These are phyloP conservation scores for Brachyhypopomus occidentalis DNA, from an alignment of 2,113 vertebrate species.

Conservation along the genomic window DNA sequence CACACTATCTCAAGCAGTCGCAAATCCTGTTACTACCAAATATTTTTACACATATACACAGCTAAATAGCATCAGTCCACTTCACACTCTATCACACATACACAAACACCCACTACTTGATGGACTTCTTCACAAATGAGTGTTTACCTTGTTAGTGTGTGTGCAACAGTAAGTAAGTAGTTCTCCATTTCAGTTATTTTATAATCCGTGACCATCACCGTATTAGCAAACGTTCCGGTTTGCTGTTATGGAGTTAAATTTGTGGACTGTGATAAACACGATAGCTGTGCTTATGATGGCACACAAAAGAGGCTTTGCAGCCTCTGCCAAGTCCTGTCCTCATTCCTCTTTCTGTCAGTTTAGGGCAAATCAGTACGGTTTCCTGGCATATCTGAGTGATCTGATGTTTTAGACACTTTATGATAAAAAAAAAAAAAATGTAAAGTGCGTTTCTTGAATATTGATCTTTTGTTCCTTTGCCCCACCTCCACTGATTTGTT, in stretches of 20 bases:
- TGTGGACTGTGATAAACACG: too few relatives aligned
- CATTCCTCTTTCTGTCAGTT: too few relatives aligned
- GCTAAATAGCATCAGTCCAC: background rate
- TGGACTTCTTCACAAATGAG: background rate
- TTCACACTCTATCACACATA: background rate
- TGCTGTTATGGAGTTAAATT: too few relatives aligned
- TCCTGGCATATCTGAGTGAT: too few relatives aligned
- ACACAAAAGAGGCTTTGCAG: background rate
- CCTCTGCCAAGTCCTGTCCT: background rate
- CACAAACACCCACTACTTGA: background rate
- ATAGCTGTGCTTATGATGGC: too few relatives aligned
- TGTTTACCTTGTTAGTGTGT: too few relatives aligned
- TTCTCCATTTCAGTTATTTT: background rate
- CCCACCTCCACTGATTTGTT: background rate
- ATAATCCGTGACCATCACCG: background rate
- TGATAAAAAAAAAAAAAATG: too few relatives aligned
- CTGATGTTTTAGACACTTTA: too few relatives aligned
- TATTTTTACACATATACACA: slow-evolving; percentile 1
- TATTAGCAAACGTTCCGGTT: too few relatives aligned
- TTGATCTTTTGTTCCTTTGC: too few relatives aligned
- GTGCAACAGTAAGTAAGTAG: too few relatives aligned
- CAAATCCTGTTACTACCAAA: background rate
- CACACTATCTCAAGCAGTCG: slow-evolving; percentile 2
- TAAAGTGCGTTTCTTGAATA: too few relatives aligned
- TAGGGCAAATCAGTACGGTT: background rate